Base-by-base conservation (phyloP, 2,888 invertebrate genomes). In the Nemurella pictetii region DNA sequence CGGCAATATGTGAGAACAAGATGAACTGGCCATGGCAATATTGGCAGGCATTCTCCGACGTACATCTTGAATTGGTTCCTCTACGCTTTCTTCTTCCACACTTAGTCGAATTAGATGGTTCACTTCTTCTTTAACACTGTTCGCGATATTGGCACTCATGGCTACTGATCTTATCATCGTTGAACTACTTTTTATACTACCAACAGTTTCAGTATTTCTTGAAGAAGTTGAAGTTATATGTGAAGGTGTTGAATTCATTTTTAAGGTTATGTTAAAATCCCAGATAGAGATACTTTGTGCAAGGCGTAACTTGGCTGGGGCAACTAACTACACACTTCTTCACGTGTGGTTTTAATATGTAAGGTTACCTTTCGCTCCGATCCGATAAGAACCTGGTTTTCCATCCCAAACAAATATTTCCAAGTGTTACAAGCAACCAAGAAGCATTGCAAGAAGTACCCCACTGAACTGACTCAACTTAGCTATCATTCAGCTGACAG, bases 131-230 rank as follows among this genome's bases (percentile, higher is more conserved):
- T 83, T 84, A 20, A 86, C 86, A 30, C 85, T 83, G 72, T 78
- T 83, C 1, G 87, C 87, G 82, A 87, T 83, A 84, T 86, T 86
- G n/a, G 85, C 85, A 86, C 86, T 87, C 87, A 87, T 86, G 55
- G 86, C 81, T 20, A 86, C 84, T 36, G 87, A 86, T 25, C 85
- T 12, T 55, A 55, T 55, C 55, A 55, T 20, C 9, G 55, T 55
- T 2, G 9, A 20, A 20, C 20, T 20, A 55, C 20, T 55, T 15
- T 3, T 20, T 55, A 55, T 7, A 55, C 55, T 20, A 20, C 2
- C 1, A 55, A 2, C 55, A 20, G 55, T 55, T 55, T 20, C 55
- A 55, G 20, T 20, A 55, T 1, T 7, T 20, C 55, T 55, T 55
- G 55, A 55, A 55, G 55, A 12, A 12, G 32, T 5, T 32, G 32